Evolutionary conservation across 2,113 vertebrate genomes (phyloP), one percentile per base, ranked within the genome.

Genomic region (Cochlearius cochlearius): DNA sequence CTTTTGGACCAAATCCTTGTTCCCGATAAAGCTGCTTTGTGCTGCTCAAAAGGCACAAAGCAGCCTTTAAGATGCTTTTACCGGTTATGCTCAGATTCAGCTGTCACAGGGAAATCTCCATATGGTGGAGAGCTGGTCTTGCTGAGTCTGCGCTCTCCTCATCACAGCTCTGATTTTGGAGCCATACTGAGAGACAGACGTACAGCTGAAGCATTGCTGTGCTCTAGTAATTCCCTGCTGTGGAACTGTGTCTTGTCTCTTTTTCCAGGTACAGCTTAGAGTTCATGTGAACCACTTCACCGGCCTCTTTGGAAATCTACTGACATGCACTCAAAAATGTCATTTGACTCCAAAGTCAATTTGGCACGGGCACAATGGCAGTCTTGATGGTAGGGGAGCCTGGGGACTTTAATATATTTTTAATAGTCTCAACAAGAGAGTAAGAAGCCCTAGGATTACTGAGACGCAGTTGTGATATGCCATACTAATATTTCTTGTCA

Each of bases 51-150:
- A 82, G 90, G 47, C 90, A 94, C 38, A 92, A 86, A 80, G 50
- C 73, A 84, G 86, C 73, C 80, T 85, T 82, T 82, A 95, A 82
- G 89, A 85, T 82, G 69, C 66, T 64, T 85, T 89, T 85, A 92
- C 39, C 0, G 0, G 84, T 92, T 91, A 90, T 58, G 53, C 52
- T 82, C 87, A 66, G 89, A 91, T 53, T 96, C 94, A 97, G 89
- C 89, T 92, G 89, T 94, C 77, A 86, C 58, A 62, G 94, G 91
- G 86, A 91, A 95, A 81, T 83, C 96, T 97, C 89, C 73, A 69
- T 78, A 89, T 55, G 84, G 73, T n/a, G 15, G 22, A 84, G 83
- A 88, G 66, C 41, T 85, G 89, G 63, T 85, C 74, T 92, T 96
- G 92, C 91, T 91, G 91, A 92, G 56, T 92, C 71, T 89, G 86